Evolutionary conservation across 1,140 invertebrate genomes (phyloP), one percentile per base, ranked within the genome.

Genomic region (Helicoverpa armigera): DNA sequence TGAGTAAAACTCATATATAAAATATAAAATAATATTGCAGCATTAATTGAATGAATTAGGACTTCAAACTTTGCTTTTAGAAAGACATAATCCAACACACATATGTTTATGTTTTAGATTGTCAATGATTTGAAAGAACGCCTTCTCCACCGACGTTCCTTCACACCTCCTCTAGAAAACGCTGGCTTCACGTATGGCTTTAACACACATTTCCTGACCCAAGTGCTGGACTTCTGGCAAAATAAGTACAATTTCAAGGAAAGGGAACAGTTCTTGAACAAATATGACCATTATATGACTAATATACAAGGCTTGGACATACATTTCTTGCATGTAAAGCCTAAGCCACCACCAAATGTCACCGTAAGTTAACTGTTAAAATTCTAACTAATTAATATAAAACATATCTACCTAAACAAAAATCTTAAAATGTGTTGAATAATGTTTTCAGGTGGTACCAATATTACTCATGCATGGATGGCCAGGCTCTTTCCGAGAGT

Each of bases 401-500:
- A n/a, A n/a, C n/a, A n/a, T n/a, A n/a, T n/a, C n/a, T n/a, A n/a
- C n/a, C n/a, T n/a, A n/a, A n/a, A n/a, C n/a, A n/a, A n/a, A n/a
- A n/a, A n/a, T n/a, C n/a, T n/a, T n/a, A n/a, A n/a, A n/a, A n/a
- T n/a, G n/a, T n/a, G n/a, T n/a, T n/a, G n/a, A n/a, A n/a, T n/a
- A 43, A 43, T 43, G 7, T 43, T 88, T 85, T 10, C 81, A 94
- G 96, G 95, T 98, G 2, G 79, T 97, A 3, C 98, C 98, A 0
- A 63, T 98, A 48, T 85, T 99, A 3, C 18, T 99, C 2, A 84
- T 98, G 9, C 98, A 99, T 86, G 98, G 98, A 13, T 99, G 98
- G 98, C 98, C 98, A 0, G 98, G 98, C 31, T 98, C 97, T 0
- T 94, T 99, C 2, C 95, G 97, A 7, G 98, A 99, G 89, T 99